Evolutionary conservation across 2,797 vertebrate genomes (phyloP).

Genomic region (Sphenopsis melanotis): DNA sequence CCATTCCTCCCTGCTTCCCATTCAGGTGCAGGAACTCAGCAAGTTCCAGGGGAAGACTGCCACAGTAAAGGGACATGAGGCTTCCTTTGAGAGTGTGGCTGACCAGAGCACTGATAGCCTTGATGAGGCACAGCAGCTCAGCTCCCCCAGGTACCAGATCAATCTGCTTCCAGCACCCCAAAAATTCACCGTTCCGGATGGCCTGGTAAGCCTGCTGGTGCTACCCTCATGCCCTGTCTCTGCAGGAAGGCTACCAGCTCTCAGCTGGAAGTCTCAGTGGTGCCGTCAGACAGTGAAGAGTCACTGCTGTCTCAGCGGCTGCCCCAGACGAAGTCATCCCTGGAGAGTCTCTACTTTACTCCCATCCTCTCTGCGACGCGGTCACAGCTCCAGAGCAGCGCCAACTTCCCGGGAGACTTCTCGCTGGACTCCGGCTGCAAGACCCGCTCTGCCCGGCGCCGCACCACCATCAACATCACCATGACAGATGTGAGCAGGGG

Average conservation of each 20-base stretch:
- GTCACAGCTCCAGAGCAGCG: constrained; percentile 71
- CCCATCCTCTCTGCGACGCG: constrained; percentile 75
- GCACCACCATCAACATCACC: constrained; percentile 93
- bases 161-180: neutral
- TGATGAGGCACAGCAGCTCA: neutral
- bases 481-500: constrained; percentile 83
- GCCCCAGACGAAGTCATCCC: neutral
- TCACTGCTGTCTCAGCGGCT: neutral
- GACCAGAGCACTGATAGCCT: neutral
- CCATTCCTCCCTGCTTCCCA: neutral
- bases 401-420: constrained; percentile 69
- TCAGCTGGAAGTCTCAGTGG: neutral
- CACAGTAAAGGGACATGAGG: neutral
- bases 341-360: constrained; percentile 76
- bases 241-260: neutral
- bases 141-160: neutral
- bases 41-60: neutral
- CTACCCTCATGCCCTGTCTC: neutral
- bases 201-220: neutral
- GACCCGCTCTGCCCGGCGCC: constrained; percentile 78
- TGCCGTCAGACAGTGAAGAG: neutral
- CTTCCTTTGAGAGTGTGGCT: neutral
- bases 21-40: constrained; percentile 76
- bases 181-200: neutral
- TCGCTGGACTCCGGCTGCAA: constrained; percentile 73